A percentile compares a stretch with the other conserved stretches of the same genome.
Evolutionary conservation across 2,888 invertebrate genomes (phyloP).

Genomic region (Podotricha telesiphe): DNA sequence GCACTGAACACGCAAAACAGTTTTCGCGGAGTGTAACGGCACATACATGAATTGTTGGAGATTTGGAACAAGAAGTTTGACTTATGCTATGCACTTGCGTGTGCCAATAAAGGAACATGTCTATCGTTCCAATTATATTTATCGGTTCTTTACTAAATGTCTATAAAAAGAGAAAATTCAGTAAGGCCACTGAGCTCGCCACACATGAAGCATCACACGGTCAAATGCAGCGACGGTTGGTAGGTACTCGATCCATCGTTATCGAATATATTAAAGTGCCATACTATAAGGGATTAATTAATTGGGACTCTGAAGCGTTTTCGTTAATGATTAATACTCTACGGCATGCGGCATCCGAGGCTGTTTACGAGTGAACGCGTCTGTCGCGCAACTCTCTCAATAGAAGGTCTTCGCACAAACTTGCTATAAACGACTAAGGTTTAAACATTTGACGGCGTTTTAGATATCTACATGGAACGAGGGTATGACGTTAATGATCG

Average conservation of each 20-base stretch:
- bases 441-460: conserved; percentile 34
- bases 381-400: conserved; percentile 41
- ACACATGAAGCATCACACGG: conserved; percentile 79
- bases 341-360: conserved; percentile 73
- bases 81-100: conserved; percentile 83
- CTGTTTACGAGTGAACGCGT: conserved; percentile 49
- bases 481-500: conserved; percentile 39
- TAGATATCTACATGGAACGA: conserved; percentile 30
- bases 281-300: conserved; percentile 77
- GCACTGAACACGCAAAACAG: conserved; percentile 80
- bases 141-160: conserved; percentile 62
- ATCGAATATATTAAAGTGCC: conserved; percentile 75
- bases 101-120: conserved; percentile 81
- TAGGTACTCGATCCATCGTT: conserved; percentile 65
- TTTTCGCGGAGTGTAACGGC: conserved; percentile 77
- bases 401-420: conserved; percentile 28
- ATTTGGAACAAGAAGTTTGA: conserved; percentile 85
- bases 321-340: conserved; percentile 57
- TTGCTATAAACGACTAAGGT: conserved; percentile 31
- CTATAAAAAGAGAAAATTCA: conserved; percentile 79
- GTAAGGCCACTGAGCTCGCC: conserved; percentile 79
- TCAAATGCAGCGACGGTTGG: conserved; percentile 70
- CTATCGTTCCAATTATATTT: conserved; percentile 74
- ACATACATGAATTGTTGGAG: conserved; percentile 81
- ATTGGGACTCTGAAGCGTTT: conserved; percentile 67